phyloP scores from a whole-genome alignment of 2,113 vertebrate genomes.

The Callospermophilus lateralis region DNA sequence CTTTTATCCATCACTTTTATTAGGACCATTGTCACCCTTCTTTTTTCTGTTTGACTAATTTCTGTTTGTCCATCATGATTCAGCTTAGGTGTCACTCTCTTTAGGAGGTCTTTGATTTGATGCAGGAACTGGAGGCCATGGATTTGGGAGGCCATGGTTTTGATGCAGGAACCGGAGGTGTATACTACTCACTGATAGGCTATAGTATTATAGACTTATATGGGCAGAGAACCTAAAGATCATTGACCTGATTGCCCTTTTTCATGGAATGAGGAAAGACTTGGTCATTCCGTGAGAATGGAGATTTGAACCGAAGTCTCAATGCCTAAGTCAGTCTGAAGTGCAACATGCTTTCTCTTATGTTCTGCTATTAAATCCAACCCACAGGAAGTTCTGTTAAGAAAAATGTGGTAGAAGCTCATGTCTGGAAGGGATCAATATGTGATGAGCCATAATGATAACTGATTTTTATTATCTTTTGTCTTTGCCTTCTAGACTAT shows the following conservation, averaged over 20 bases:
- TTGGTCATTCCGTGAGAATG: background rate
- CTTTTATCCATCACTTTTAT: background rate
- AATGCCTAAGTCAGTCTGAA: background rate
- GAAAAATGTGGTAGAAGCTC: background rate
- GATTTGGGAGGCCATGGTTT: background rate
- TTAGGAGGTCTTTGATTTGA: background rate
- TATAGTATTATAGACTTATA: background rate
- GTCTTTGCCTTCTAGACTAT: background rate
- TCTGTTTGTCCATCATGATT: background rate
- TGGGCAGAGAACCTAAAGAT: background rate
- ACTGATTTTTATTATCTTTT: background rate
- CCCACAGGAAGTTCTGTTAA: background rate
- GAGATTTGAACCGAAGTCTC: background rate
- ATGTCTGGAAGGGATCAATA: background rate
- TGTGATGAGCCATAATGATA: background rate
- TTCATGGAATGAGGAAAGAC: background rate
- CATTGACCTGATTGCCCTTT: background rate
- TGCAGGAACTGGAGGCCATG: background rate
- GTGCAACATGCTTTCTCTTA: background rate
- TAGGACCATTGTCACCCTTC: background rate
- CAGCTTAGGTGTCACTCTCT: background rate
- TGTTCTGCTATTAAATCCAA: background rate
- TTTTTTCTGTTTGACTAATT: constrained; percentile 10
- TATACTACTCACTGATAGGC: background rate
- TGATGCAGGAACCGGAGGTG: background rate